Evolutionary conservation across 1,140 invertebrate genomes (phyloP).

Genomic region (Neuroterus valhalla): DNA sequence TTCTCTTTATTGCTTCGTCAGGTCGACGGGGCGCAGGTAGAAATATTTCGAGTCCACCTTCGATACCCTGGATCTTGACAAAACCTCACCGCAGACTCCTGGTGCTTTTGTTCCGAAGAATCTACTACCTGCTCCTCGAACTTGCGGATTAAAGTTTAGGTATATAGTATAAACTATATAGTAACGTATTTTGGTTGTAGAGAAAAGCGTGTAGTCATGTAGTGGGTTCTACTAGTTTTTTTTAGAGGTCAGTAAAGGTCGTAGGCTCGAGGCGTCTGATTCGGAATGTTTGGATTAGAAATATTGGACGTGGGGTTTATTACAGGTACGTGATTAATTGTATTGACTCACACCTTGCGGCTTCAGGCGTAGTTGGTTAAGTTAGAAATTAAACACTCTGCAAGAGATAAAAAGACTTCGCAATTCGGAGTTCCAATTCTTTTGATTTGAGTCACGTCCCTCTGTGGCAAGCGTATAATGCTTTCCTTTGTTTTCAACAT

Average conservation of each 20-base stretch:
- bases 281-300: background rate
- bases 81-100: conserved; percentile 14
- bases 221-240: background rate
- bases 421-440: no score
- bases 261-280: background rate
- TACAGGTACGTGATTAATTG: no score
- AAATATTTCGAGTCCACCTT: conserved; percentile 22
- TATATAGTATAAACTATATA: no score
- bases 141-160: conserved; percentile 24
- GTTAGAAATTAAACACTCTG: no score
- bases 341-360: no score
- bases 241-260: conserved; percentile 44
- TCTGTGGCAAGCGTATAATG: no score
- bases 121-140: conserved; percentile 28
- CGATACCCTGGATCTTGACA: background rate
- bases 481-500: no score
- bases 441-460: no score
- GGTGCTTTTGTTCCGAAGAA: conserved; percentile 25
- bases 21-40: conserved; percentile 18
- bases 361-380: no score
- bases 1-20: conserved; percentile 33
- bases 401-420: no score
- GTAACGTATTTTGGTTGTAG: conserved; percentile 21
- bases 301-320: no score
- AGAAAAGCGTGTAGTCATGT: background rate